Percentiles rank a stretch among this genome's conserved stretches.
These are phyloP conservation scores for Caiman crocodilus DNA, from an alignment of 2,797 vertebrate species.

Conservation along the genomic window DNA sequence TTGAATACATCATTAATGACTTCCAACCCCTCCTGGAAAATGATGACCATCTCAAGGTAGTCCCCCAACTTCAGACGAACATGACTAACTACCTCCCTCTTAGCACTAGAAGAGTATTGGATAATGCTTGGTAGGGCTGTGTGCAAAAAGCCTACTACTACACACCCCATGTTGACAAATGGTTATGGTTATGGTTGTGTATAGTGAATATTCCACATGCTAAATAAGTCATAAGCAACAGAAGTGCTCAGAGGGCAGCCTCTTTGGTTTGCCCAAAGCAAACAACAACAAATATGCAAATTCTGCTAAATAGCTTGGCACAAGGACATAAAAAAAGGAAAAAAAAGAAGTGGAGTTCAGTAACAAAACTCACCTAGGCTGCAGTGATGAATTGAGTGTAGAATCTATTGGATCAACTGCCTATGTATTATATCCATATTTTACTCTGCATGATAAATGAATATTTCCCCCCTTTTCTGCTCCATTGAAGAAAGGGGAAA, in stretches of 20 bases:
- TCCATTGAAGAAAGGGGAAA: constrained; percentile 1
- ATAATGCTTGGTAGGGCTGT: neutral
- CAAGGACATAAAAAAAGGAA: too few relatives aligned
- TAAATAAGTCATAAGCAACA: neutral
- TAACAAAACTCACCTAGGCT: neutral
- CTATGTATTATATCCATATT: neutral
- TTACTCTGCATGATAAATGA: constrained; percentile 1
- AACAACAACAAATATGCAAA: too few relatives aligned
- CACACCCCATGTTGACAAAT: neutral
- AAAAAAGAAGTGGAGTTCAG: neutral
- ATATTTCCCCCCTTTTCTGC: constrained; percentile 19
- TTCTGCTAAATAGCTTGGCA: too few relatives aligned
- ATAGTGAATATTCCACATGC: neutral
- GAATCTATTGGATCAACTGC: neutral
- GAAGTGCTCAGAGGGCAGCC: neutral
- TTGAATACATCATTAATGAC: too few relatives aligned
- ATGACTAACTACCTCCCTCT: neutral
- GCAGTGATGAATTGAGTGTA: neutral
- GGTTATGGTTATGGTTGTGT: neutral
- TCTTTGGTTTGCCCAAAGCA: too few relatives aligned
- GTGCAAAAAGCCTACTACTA: neutral
- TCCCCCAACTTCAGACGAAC: too few relatives aligned
- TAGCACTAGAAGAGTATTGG: neutral
- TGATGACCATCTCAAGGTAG: too few relatives aligned
- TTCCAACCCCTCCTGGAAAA: too few relatives aligned